These are phyloP conservation scores for Drosophila orosa DNA, from an alignment of 1,140 invertebrate species.

Conservation along the genomic window DNA sequence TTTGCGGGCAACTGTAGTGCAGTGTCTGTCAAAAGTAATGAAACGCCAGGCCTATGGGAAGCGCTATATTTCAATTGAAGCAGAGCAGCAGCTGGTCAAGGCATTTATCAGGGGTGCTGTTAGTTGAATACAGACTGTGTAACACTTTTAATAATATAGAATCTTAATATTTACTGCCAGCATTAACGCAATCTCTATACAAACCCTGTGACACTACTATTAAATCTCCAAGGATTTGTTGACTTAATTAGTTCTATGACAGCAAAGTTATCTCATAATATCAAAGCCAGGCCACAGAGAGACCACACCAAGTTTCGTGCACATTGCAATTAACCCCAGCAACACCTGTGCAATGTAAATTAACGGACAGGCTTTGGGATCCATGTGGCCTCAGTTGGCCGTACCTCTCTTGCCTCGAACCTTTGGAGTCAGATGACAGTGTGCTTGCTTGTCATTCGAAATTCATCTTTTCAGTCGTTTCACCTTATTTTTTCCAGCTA, in stretches of 20 bases:
- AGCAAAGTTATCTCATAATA: not conserved
- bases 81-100: not conserved
- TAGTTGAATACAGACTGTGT: not conserved
- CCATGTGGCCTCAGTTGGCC: constrained; percentile 15
- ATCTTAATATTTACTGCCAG: not conserved
- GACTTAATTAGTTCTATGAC: constrained; percentile 1
- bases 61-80: constrained; percentile 12
- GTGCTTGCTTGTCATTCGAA: constrained; percentile 42
- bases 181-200: not conserved
- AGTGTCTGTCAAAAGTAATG: constrained; percentile 44
- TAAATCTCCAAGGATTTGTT: not conserved
- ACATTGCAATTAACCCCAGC: constrained; percentile 24
- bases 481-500: constrained; percentile 6
- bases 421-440: constrained; percentile 3
- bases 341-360: not conserved
- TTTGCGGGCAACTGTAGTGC: constrained; percentile 7
- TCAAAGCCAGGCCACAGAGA: not conserved
- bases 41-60: not conserved
- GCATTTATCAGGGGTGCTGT: not conserved
- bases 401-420: not conserved
- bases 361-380: not conserved
- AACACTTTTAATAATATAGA: no score
- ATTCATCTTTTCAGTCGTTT: constrained; percentile 33
- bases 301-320: constrained; percentile 2
- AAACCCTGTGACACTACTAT: no score